Evolutionary conservation across 2,888 invertebrate genomes (phyloP), one percentile per base, ranked within the genome.

Genomic region (Leucoma salicis): DNA sequence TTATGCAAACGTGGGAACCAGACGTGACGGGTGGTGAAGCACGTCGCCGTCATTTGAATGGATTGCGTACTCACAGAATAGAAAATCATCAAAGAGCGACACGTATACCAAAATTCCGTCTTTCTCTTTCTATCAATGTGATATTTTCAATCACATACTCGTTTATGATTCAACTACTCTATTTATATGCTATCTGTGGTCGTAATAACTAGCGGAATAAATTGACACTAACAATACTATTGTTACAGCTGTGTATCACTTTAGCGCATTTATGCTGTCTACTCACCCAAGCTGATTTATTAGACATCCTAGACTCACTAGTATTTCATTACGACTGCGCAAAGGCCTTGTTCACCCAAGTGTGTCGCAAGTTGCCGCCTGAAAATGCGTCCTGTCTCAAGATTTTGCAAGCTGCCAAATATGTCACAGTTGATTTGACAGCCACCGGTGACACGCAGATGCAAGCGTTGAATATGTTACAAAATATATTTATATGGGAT

Each of bases 221-320:
- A n/a, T n/a, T n/a, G n/a, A n/a, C n/a, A n/a, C n/a, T n/a, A n/a
- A 3, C 21, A 2, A 3, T 8, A 1, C 6, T 8, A 21, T 59
- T 60, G 49, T 67, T 66, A 15, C 76, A 95, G 93, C 82, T 96
- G 5, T 96, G 96, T 73, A 84, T 94, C 14, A 92, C 95, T 0
- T 79, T 96, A 4, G 92, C 94, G 16, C 95, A 96, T 69, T 69
- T 96, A 39, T 91, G 94, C 44, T 90, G 90, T 18, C 71, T 93
- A 3, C 81, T 94, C 0, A 79, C 78, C 0, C 70, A 74, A 2
- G 83, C 92, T 0, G 95, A 96, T 69, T 78, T 95, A 8, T 28
- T 72, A 0, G 78, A 83, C 13, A 82, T 94, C 7, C 58, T 90
- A 25, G 91, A 91, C 28, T 79, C 87, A 0, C 67, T 92, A 0